phyloP scores from a whole-genome alignment of 2,888 invertebrate species.

The Pachydiplax longipennis region DNA sequence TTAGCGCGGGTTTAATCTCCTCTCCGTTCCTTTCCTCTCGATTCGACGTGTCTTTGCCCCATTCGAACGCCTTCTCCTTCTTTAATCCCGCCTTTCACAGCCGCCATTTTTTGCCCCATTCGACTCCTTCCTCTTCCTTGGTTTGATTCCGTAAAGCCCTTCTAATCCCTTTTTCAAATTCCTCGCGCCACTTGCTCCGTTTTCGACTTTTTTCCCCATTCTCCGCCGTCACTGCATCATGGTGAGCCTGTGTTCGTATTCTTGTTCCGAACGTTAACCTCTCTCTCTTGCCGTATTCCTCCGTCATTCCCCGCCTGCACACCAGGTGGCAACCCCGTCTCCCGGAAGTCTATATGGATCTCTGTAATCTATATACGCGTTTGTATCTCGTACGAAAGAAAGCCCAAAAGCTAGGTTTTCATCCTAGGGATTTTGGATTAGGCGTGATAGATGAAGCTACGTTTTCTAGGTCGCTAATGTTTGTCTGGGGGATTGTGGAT shows the following conservation, averaged over 20 bases:
- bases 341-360: conserved; percentile 20
- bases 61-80: neutral
- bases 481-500: too few relatives aligned
- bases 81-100: neutral
- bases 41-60: neutral
- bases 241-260: neutral
- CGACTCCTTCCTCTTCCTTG: neutral
- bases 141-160: conserved; percentile 1
- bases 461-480: too few relatives aligned
- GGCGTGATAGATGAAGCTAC: too few relatives aligned
- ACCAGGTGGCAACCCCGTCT: neutral
- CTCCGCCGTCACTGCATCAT: neutral
- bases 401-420: too few relatives aligned
- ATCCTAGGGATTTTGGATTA: too few relatives aligned
- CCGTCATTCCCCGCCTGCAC: neutral
- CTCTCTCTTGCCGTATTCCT: neutral
- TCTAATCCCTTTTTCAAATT: conserved; percentile 27
- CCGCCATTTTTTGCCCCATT: neutral
- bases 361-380: neutral
- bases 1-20: neutral
- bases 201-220: neutral
- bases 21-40: neutral
- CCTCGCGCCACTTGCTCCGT: neutral
- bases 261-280: conserved; percentile 18
- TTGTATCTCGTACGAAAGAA: neutral